Percentiles rank a stretch among this genome's conserved stretches.
Conservation (phyloP, 2,888 invertebrate genomes). For the Ctena decussata region DNA sequence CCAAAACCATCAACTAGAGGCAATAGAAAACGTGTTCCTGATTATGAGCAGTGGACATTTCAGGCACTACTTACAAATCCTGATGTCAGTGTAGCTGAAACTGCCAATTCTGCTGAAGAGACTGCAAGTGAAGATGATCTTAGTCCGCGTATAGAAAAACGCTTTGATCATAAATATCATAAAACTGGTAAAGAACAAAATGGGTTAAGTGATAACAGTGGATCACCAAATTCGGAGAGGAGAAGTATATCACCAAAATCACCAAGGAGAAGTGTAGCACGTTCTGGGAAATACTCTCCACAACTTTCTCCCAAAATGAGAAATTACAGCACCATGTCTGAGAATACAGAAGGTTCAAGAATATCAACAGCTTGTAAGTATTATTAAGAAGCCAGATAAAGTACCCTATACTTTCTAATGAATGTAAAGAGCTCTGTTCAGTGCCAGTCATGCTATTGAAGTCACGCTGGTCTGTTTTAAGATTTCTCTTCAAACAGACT, state of each 20-base stretch:
- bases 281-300: neutral
- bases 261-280: too few species aligned
- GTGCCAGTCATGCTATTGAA: too few species aligned
- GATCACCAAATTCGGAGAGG: neutral
- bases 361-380: conserved; percentile 61
- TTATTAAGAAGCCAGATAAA: too few species aligned
- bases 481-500: too few species aligned
- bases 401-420: too few species aligned
- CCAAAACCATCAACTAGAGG: neutral
- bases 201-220: neutral
- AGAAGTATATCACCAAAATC: neutral
- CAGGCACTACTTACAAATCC: conserved; percentile 57
- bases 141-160: neutral
- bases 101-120: conserved; percentile 40
- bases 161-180: neutral
- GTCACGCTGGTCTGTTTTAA: too few species aligned
- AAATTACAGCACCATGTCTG: conserved; percentile 14
- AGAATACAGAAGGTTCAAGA: conserved; percentile 27
- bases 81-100: conserved; percentile 56
- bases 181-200: neutral
- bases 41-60: conserved; percentile 71
- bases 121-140: conserved; percentile 61
- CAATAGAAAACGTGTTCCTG: conserved; percentile 42
- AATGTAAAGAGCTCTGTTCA: too few species aligned
- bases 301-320: neutral